Conservation (phyloP, 2,797 vertebrate genomes). For the Diplodus puntazzo region DNA sequence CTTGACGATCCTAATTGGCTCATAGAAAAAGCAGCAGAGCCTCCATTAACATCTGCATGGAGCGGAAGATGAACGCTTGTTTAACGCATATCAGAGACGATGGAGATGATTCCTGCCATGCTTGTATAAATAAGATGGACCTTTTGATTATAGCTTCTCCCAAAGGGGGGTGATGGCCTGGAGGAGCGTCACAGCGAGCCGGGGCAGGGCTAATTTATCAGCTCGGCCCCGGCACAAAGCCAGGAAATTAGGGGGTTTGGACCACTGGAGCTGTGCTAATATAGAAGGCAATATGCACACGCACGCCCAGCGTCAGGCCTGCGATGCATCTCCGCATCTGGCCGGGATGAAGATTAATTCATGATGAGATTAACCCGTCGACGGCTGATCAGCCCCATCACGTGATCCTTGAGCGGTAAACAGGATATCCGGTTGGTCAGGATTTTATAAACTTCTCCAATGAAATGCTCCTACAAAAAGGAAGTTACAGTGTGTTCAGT, state of each 20-base stretch:
- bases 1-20: conserved; percentile 64
- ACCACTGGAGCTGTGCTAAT: conserved; percentile 72
- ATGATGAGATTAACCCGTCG: conserved; percentile 58
- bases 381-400: conserved; percentile 45
- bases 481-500: not conserved
- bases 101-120: conserved; percentile 37
- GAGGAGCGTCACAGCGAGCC: conserved; percentile 28
- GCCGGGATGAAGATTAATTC: conserved; percentile 44
- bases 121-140: conserved; percentile 48
- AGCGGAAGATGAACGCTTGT: conserved; percentile 36
- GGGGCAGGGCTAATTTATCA: conserved; percentile 55
- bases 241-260: conserved; percentile 74
- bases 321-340: conserved; percentile 31
- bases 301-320: conserved; percentile 59
- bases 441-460: not conserved
- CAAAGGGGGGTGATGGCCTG: conserved; percentile 23
- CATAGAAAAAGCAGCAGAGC: conserved; percentile 53
- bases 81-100: conserved; percentile 48
- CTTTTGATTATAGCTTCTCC: conserved; percentile 22
- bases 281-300: conserved; percentile 73
- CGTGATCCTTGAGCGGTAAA: conserved; percentile 40
- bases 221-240: conserved; percentile 64
- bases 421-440: conserved; percentile 31
- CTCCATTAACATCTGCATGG: conserved; percentile 48
- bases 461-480: not conserved